Evolutionary conservation across 2,888 invertebrate genomes (phyloP).

Genomic region (Acanthacorydalis orientalis): DNA sequence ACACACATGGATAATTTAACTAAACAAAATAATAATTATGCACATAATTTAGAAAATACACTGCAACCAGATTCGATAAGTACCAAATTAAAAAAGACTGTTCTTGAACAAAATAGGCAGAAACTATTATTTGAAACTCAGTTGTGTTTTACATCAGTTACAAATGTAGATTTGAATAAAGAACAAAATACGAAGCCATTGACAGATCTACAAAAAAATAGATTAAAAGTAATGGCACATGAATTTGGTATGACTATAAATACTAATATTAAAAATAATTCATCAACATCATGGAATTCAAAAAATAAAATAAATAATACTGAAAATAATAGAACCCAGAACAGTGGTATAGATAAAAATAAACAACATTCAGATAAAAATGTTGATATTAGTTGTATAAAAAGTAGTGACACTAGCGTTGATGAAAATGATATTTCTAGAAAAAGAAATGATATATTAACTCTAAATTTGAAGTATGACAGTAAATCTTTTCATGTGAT

Average conservation of each 20-base stretch:
- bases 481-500: neutral
- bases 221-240: constrained; percentile 11
- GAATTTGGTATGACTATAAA: constrained; percentile 9
- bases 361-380: neutral
- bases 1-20: no score
- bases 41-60: no score
- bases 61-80: no score
- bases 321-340: neutral
- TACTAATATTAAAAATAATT: no score
- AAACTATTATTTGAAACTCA: neutral
- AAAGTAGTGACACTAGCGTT: no score
- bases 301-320: neutral
- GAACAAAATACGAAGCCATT: constrained; percentile 5
- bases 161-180: neutral
- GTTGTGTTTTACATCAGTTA: neutral
- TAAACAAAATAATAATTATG: no score
- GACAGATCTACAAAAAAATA: constrained; percentile 11
- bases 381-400: neutral
- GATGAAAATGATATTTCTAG: no score
- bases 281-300: neutral
- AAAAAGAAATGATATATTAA: no score
- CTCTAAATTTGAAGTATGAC: no score
- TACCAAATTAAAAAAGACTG: neutral
- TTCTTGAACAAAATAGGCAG: neutral
- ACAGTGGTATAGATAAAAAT: neutral